Percentiles rank a stretch among this genome's conserved stretches.
These are phyloP conservation scores for Gasteruption jaculator DNA, from an alignment of 2,888 invertebrate species.

Conservation along the genomic window DNA sequence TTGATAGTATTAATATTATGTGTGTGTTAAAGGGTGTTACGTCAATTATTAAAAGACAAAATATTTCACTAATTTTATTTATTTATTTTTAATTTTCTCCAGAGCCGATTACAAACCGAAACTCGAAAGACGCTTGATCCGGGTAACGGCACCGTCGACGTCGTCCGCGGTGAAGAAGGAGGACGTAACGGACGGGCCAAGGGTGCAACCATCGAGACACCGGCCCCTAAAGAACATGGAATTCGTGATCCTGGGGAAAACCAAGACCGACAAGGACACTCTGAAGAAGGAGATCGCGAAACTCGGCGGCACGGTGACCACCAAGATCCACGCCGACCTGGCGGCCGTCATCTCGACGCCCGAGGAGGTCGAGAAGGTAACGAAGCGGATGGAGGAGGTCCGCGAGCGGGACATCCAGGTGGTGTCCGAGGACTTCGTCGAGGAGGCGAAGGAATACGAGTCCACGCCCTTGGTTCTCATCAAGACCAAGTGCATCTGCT, in stretches of 20 bases:
- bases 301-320: conserved; percentile 72
- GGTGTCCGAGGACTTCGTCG: conserved; percentile 72
- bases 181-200: conserved; percentile 57
- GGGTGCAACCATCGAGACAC: conserved; percentile 58
- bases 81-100: conserved; percentile 20
- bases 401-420: conserved; percentile 72
- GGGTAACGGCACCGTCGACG: conserved; percentile 53
- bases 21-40: too few relatives aligned
- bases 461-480: conserved; percentile 64
- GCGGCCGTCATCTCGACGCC: conserved; percentile 74
- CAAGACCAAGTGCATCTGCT: conserved; percentile 68
- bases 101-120: conserved; percentile 61
- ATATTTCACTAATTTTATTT: too few relatives aligned
- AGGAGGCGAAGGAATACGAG: conserved; percentile 60
- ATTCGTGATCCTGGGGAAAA: conserved; percentile 66
- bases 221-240: conserved; percentile 74
- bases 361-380: conserved; percentile 66
- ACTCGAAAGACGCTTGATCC: conserved; percentile 58
- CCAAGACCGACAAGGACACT: conserved; percentile 57
- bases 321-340: conserved; percentile 61
- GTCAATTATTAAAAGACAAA: too few relatives aligned
- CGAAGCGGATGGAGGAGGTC: conserved; percentile 63
- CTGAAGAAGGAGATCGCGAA: conserved; percentile 66
- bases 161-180: conserved; percentile 54
- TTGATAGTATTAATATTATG: too few relatives aligned